phyloP scores from a whole-genome alignment of 2,113 vertebrate genomes.

The Menidia beryllina region DNA sequence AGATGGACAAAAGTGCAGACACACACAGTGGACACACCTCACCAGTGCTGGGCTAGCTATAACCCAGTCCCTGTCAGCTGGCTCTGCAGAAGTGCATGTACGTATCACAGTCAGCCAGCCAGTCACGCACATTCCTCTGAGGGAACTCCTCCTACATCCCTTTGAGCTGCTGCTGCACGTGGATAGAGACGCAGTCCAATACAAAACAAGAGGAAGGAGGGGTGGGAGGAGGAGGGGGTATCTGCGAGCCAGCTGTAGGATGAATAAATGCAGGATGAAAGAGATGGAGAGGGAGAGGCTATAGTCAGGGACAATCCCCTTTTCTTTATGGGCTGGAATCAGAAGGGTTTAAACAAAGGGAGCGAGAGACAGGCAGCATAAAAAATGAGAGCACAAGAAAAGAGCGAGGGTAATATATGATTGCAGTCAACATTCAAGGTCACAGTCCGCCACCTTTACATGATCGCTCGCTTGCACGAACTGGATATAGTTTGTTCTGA shows the following conservation, averaged over 20 bases:
- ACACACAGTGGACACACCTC: constrained; percentile 32
- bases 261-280: constrained; percentile 56
- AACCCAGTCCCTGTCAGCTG: constrained; percentile 62
- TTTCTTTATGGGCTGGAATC: constrained; percentile 51
- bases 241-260: constrained; percentile 67
- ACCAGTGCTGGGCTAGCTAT: constrained; percentile 28
- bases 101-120: constrained; percentile 49
- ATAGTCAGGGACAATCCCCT: constrained; percentile 51
- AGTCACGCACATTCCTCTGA: constrained; percentile 75
- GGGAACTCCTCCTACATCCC: constrained; percentile 79
- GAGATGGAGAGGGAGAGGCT: constrained; percentile 37
- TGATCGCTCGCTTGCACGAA: background rate
- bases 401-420: constrained; percentile 35
- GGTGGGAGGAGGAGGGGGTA: constrained; percentile 11
- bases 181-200: constrained; percentile 70
- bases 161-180: constrained; percentile 75
- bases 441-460: constrained; percentile 33
- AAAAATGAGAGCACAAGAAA: constrained; percentile 21
- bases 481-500: constrained; percentile 10
- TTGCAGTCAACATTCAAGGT: constrained; percentile 60
- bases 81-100: constrained; percentile 56
- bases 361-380: constrained; percentile 2
- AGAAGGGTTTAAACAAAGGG: constrained; percentile 46
- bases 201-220: constrained; percentile 64
- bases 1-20: constrained; percentile 17